Evolutionary conservation across 2,888 invertebrate species (phyloP).

Genomic region (Incurvaria masculella): DNA sequence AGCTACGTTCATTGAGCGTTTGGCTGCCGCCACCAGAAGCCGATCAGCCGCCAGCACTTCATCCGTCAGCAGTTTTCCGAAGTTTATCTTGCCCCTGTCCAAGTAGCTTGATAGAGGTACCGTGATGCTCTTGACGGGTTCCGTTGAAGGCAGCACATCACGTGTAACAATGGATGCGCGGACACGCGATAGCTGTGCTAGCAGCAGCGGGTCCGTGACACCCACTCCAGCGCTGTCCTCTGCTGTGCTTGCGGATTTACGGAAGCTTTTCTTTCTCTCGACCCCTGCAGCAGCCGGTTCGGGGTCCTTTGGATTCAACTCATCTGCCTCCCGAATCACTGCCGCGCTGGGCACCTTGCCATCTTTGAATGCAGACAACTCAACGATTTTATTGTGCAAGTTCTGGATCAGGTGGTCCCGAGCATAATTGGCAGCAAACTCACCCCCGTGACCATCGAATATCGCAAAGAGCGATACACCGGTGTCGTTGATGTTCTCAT

Average conservation of each 20-base stretch:
- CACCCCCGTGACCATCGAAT: conserved; percentile 95
- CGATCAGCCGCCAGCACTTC: conserved; percentile 85
- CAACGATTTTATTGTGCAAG: conserved; percentile 71
- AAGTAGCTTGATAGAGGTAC: conserved; percentile 63
- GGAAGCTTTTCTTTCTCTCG: conserved; percentile 64
- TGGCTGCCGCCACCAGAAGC: conserved; percentile 77
- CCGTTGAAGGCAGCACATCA: conserved; percentile 52
- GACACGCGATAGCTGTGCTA: conserved; percentile 63
- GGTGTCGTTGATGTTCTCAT: conserved; percentile 80
- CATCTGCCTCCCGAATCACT: conserved; percentile 32
- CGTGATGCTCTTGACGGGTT: conserved; percentile 43
- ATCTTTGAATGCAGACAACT: conserved; percentile 65
- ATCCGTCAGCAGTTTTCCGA: conserved; percentile 77
- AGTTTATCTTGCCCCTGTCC: conserved; percentile 74
- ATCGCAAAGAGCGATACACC: conserved; percentile 88
- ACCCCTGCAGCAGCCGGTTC: conserved; percentile 26
- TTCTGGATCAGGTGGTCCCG: conserved; percentile 83
- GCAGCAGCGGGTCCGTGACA: conserved; percentile 65
- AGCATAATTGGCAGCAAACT: conserved; percentile 91
- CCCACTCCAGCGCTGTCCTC: conserved; percentile 57
- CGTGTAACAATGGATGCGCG: conserved; percentile 52
- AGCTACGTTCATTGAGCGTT: conserved; percentile 70
- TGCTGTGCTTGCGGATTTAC: conserved; percentile 61
- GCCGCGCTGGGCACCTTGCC: conserved; percentile 46
- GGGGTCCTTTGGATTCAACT: conserved; percentile 40